A percentile compares a stretch with the other conserved stretches of the same genome.
These are phyloP conservation scores for Hirtodrosophila histrioides DNA, from an alignment of 2,888 invertebrate species.

Conservation along the genomic window DNA sequence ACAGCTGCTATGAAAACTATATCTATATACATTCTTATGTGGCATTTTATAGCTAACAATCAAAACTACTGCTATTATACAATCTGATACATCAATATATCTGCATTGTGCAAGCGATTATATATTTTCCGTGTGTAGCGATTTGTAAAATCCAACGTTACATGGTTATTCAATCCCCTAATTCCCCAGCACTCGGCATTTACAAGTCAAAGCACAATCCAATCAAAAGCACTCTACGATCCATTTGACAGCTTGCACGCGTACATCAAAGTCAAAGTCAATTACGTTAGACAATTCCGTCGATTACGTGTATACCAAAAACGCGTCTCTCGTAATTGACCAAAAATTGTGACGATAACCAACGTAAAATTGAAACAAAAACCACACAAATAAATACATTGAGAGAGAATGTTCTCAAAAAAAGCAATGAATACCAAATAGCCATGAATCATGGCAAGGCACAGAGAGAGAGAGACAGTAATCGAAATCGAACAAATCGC, in stretches of 20 bases:
- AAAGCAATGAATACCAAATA: constrained; percentile 54
- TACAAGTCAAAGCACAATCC: constrained; percentile 5
- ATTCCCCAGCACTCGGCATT: no score
- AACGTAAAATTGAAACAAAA: constrained; percentile 23
- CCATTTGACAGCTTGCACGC: constrained; percentile 40
- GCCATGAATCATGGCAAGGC: constrained; percentile 49
- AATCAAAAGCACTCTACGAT: constrained; percentile 1
- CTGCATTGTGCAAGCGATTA: no score
- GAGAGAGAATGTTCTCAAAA: constrained; percentile 10
- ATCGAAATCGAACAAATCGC: constrained; percentile 46
- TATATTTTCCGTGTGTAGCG: no score
- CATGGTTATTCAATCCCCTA: no score
- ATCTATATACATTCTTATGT: neutral
- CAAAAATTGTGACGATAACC: constrained; percentile 38
- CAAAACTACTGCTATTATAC: no score
- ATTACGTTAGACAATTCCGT: constrained; percentile 49
- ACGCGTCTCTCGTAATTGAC: constrained; percentile 45
- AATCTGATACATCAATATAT: no score
- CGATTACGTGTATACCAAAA: constrained; percentile 42
- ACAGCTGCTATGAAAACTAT: neutral
- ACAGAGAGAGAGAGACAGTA: neutral
- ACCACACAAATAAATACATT: neutral
- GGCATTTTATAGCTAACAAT: no score
- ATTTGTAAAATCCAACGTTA: no score
- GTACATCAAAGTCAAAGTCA: constrained; percentile 70